Evolutionary conservation across 2,797 vertebrate genomes (phyloP).

Genomic region (Carapus acus): DNA sequence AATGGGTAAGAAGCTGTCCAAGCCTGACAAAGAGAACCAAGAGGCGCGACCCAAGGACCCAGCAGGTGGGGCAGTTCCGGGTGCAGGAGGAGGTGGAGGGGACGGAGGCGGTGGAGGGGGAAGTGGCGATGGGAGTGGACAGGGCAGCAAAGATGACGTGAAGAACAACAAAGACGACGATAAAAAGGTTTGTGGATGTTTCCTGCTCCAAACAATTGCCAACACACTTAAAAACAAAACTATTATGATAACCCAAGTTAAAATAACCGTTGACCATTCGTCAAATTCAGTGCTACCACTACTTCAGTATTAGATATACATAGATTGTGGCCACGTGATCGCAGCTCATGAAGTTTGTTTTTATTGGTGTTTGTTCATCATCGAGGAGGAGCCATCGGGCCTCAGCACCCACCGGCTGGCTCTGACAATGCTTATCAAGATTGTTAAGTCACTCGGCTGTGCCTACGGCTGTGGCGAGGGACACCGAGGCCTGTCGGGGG

Average conservation of each 20-base stretch:
- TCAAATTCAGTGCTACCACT: too few species aligned
- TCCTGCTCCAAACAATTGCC: too few species aligned
- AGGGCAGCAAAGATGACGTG: conserved; percentile 84
- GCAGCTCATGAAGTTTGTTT: too few species aligned
- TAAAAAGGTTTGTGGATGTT: conserved; percentile 74
- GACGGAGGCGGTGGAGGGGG: conserved; percentile 72
- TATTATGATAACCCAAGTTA: too few species aligned
- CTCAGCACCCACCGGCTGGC: conserved; percentile 89
- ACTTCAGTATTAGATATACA: too few species aligned
- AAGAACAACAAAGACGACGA: conserved; percentile 87
- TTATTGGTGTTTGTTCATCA: background rate
- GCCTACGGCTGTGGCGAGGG: conserved; percentile 98
- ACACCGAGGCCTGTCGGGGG: conserved; percentile 93
- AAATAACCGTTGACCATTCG: too few species aligned
- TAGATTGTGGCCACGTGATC: too few species aligned
- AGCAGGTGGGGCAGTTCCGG: conserved; percentile 65
- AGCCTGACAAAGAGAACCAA: conserved; percentile 89
- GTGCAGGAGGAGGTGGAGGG: conserved; percentile 72
- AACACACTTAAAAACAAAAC: too few species aligned
- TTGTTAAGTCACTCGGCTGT: conserved; percentile 96
- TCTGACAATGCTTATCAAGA: conserved; percentile 98
- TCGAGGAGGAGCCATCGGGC: conserved; percentile 75
- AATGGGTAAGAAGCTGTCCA: conserved; percentile 82
- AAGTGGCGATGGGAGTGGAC: conserved; percentile 76
- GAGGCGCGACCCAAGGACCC: conserved; percentile 83